Conservation (phyloP, 2,797 vertebrate genomes). For the Melopsittacus undulatus region DNA sequence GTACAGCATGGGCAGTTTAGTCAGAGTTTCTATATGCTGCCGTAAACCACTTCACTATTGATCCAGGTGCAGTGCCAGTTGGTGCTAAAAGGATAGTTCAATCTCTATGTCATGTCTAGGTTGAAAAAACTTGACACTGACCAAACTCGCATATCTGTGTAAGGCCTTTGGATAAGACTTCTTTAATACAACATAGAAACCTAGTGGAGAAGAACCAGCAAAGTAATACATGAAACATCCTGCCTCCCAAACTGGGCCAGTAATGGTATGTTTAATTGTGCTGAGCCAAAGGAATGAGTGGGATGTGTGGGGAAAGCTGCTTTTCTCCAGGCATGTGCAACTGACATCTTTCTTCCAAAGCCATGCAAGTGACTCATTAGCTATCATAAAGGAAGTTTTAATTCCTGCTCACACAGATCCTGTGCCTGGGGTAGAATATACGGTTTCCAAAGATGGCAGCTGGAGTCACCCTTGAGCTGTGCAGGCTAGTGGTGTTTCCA, state of each 20-base stretch:
- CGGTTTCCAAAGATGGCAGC: fast-evolving
- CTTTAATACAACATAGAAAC: background rate
- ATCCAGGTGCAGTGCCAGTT: background rate
- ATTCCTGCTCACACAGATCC: background rate
- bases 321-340: background rate
- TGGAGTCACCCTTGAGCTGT: background rate
- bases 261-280: background rate
- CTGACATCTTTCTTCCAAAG: background rate
- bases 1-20: background rate
- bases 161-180: background rate
- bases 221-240: background rate
- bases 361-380: background rate
- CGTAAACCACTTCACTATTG: background rate
- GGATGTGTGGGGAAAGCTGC: background rate
- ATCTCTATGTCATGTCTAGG: background rate
- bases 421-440: background rate
- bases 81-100: background rate
- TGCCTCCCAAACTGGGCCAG: background rate
- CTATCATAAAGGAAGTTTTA: background rate
- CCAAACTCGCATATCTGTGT: too few species aligned
- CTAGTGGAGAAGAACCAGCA: background rate
- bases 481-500: background rate
- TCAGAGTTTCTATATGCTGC: background rate
- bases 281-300: background rate
- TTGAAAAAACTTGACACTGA: background rate